Evolutionary conservation across 2,797 vertebrate genomes (phyloP), one percentile per base, ranked within the genome.

Genomic region (Mionectes olivaceus): DNA sequence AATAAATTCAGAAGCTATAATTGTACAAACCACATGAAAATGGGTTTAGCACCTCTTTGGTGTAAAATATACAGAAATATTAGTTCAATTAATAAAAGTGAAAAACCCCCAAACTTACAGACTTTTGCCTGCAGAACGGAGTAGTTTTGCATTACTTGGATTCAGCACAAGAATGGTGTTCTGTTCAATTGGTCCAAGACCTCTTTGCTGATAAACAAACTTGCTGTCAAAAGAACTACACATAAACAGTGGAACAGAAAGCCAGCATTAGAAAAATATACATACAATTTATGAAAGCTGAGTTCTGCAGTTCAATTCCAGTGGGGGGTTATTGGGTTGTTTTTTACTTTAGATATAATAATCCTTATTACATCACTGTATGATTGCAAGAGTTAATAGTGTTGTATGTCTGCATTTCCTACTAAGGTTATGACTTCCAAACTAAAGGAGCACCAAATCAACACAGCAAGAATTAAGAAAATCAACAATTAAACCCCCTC

Each of bases 151-250:
- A 91, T 93, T 98, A 83, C 89, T 98, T 43, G 98, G 98, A 93
- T 99, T 98, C 83, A 99, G 96, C 55, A 99, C 98, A 96, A 99
- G 94, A 95, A 99, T 98, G 24, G 99, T 98, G 65, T 98, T 98
- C 94, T 99, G 99, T 97, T 99, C 98, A 95, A 99, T 99, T 18
- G 99, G 98, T 69, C 99, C 99, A 13, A 98, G 97, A 64, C 98
- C 98, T 97, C 97, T 98, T 97, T 99, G 98, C 96, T 99, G 99
- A 98, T 99, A 99, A 87, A 98, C 68, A 57, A 97, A 98, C 60
- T 97, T 97, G 78, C 86, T 97, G 96, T 99, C 98, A 96, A 99
- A 99, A 53, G 99, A 99, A 91, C 99, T 99, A 95, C 35, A 97
- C 70, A 82, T 90, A 97, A 43, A 81, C 11, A 96, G 46, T 60